phyloP scores from a whole-genome alignment of 1,140 invertebrate species.

The Nasonia longicornis region DNA sequence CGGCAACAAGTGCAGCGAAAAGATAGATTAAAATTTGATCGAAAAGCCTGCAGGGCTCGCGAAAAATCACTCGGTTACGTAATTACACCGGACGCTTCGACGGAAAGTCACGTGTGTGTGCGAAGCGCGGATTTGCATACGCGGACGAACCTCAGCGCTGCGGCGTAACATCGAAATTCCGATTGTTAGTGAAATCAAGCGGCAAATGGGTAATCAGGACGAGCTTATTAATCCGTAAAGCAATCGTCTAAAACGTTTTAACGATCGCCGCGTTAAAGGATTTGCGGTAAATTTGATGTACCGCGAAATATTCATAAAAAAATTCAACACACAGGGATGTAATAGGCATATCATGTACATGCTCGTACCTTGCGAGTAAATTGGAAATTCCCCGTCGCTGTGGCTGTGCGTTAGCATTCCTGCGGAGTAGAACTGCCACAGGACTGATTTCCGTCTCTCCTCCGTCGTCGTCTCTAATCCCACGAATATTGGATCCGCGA shows the following conservation, averaged over 20 bases:
- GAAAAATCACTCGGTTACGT: too few species aligned
- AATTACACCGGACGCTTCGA: too few species aligned
- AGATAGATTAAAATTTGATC: too few species aligned
- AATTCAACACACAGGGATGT: too few species aligned
- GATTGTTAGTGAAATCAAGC: conserved; percentile 38
- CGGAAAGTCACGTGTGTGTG: too few species aligned
- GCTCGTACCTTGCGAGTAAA: conserved; percentile 73
- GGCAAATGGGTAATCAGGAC: conserved; percentile 33
- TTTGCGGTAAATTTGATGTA: too few species aligned
- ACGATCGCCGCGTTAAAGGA: background rate
- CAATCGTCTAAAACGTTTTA: conserved; percentile 20
- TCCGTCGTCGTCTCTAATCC: conserved; percentile 52
- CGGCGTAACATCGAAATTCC: conserved; percentile 28
- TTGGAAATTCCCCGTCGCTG: conserved; percentile 84
- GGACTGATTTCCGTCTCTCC: conserved; percentile 56
- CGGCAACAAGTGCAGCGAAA: too few species aligned
- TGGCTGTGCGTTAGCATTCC: conserved; percentile 83
- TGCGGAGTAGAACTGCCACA: conserved; percentile 64
- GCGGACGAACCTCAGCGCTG: background rate
- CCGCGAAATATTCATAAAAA: background rate
- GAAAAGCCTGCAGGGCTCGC: too few species aligned
- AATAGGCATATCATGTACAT: background rate
- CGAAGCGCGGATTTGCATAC: background rate
- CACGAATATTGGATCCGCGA: conserved; percentile 56
- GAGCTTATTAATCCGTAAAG: conserved; percentile 7